Evolutionary conservation across 2,888 invertebrate genomes (phyloP).

Genomic region (Miltochrista miniata): DNA sequence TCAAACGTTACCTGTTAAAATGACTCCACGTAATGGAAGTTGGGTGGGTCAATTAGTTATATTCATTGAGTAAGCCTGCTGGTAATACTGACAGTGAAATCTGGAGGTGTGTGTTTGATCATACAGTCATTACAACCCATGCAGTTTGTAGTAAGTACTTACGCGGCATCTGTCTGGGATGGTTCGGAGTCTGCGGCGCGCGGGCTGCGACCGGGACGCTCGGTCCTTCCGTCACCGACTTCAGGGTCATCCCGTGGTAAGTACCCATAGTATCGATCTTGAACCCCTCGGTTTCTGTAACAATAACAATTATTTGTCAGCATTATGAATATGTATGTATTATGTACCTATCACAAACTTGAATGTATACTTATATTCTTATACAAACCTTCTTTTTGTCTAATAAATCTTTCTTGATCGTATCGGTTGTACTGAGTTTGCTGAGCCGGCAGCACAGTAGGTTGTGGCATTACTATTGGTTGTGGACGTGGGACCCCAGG

Average conservation of each 20-base stretch:
- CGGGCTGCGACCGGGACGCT: slow-evolving; percentile 84
- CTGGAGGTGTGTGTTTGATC: too few relatives aligned
- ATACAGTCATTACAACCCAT: too few relatives aligned
- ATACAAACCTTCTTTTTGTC: slow-evolving; percentile 91
- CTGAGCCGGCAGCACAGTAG: slow-evolving; percentile 87
- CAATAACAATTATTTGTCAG: not conserved
- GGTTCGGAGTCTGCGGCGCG: slow-evolving; percentile 71
- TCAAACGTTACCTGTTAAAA: too few relatives aligned
- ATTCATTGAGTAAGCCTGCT: too few relatives aligned
- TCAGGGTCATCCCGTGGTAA: slow-evolving; percentile 98
- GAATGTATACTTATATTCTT: not conserved
- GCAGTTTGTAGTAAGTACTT: slow-evolving; percentile 34
- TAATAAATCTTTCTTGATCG: slow-evolving; percentile 98
- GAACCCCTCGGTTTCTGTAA: slow-evolving; percentile 97
- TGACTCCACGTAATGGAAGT: too few relatives aligned
- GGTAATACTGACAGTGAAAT: too few relatives aligned
- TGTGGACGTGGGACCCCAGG: slow-evolving; percentile 76
- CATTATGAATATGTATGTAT: not conserved
- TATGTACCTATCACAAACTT: not conserved
- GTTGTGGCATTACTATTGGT: slow-evolving; percentile 84
- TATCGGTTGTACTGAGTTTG: slow-evolving; percentile 98
- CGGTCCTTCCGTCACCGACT: slow-evolving; percentile 98
- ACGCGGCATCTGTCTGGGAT: slow-evolving; percentile 74
- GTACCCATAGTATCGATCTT: slow-evolving; percentile 99
- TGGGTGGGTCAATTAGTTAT: too few relatives aligned